Conservation (phyloP, 2,797 vertebrate species). For the Sebastes diaconus region DNA sequence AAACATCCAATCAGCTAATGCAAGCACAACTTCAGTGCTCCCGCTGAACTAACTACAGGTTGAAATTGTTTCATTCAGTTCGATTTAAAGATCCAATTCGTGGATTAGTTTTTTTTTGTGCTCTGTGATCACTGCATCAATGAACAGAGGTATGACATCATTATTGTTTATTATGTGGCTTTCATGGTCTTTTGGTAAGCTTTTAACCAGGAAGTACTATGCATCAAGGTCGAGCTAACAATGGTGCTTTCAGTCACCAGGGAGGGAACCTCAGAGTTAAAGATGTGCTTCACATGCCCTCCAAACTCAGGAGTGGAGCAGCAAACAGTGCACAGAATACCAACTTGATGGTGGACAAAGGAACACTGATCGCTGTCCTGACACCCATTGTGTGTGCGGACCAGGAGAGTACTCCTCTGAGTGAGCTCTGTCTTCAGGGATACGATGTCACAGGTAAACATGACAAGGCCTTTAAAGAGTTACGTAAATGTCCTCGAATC, state of each 20-base stretch:
- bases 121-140: too few relatives aligned
- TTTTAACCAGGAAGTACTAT: not conserved
- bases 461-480: slow-evolving; percentile 2
- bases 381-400: not conserved
- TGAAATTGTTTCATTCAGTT: not conserved
- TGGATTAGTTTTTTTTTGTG: not conserved
- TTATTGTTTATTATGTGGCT: not conserved
- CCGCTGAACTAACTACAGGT: not conserved
- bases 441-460: not conserved
- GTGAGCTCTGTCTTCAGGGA: not conserved
- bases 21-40: not conserved
- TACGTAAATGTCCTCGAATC: not conserved
- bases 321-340: not conserved
- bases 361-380: not conserved
- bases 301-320: not conserved
- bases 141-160: not conserved
- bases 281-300: not conserved
- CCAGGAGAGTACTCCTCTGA: not conserved
- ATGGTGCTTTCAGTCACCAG: not conserved
- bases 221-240: not conserved
- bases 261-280: not conserved
- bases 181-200: not conserved
- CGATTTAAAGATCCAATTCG: not conserved
- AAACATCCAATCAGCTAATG: too few relatives aligned
- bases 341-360: not conserved